Conservation (phyloP, 2,888 invertebrate genomes). For the Lasioglossum pauxillum region DNA sequence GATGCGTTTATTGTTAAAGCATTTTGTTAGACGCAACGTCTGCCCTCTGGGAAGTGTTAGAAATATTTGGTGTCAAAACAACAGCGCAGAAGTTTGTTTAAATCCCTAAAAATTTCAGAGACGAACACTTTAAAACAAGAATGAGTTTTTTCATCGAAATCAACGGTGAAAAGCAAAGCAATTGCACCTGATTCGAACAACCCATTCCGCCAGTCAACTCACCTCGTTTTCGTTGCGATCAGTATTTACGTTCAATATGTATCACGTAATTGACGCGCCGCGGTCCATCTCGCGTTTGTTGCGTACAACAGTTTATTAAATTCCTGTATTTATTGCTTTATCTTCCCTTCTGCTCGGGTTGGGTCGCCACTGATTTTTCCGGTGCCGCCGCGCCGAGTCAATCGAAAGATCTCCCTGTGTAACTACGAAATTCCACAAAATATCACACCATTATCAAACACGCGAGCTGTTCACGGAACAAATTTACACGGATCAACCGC, state of each 20-base stretch:
- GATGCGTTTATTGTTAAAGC: background rate
- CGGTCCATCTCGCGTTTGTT: slow-evolving; percentile 7
- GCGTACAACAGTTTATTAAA: slow-evolving; percentile 20
- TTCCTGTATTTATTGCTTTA: slow-evolving; percentile 22
- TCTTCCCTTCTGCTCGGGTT: background rate
- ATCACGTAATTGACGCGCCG: slow-evolving; percentile 16
- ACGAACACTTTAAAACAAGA: background rate
- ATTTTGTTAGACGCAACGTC: background rate
- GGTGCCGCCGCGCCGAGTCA: background rate
- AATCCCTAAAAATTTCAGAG: too few relatives aligned
- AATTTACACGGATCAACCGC: background rate
- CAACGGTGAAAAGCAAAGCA: background rate
- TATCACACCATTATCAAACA: background rate
- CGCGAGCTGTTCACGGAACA: background rate
- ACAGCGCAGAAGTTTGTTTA: too few relatives aligned
- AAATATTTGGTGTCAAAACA: background rate
- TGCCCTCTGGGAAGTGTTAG: background rate
- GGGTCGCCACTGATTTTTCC: background rate
- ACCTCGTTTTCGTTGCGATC: background rate
- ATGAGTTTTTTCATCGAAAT: background rate
- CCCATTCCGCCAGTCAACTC: background rate
- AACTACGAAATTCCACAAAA: slow-evolving; percentile 9
- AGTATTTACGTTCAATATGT: slow-evolving; percentile 15
- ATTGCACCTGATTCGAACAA: background rate
- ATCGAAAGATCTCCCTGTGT: background rate